Evolutionary conservation across 2,797 vertebrate species (phyloP), one percentile per base, ranked within the genome.

Genomic region (Siniperca obscura): DNA sequence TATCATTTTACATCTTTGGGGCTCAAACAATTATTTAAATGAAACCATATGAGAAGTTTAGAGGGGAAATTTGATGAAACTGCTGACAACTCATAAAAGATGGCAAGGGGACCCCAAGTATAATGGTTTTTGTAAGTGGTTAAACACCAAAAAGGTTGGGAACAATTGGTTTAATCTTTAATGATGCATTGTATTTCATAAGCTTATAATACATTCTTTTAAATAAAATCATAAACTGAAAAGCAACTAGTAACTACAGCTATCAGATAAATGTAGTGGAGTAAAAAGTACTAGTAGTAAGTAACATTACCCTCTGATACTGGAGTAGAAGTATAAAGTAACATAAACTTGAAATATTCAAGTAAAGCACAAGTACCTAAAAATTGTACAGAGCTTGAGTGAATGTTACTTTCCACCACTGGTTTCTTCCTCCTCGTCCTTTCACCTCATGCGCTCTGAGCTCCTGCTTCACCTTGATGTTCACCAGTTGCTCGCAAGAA

Each of bases 401-500:
- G 56, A 71, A 69, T 48, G 30, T 70, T 62, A 40, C 38, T 61
- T 76, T 68, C 16, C 34, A 14, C 11, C 52, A 19, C 22, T 71
- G 21, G 4, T 25, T 22, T 57, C 46, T 61, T 61, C 42, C 19
- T 71, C 56, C 79, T 61, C 2, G 0, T 60, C 3, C 12, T 38
- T 61, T 78, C 73, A 78, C 62, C 59, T 89, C 74, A 71, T 38
- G 57, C 6, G 13, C 85, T 83, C 81, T 77, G 77, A 56, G 80
- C 75, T 75, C 70, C 64, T 60, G 66, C 57, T 77, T 59, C 22
- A n/a, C 42, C 52, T 62, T 46, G 52, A 69, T 46, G 50, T 70
- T 91, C 71, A 88, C 81, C 81, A 85, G 85, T 81, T 81, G 82
- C 86, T 91, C 2, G 1, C 86, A 93, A 89, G 68, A 83, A 92